Evolutionary conservation across 2,113 vertebrate species (phyloP).

Genomic region (Lamprotornis superbus): DNA sequence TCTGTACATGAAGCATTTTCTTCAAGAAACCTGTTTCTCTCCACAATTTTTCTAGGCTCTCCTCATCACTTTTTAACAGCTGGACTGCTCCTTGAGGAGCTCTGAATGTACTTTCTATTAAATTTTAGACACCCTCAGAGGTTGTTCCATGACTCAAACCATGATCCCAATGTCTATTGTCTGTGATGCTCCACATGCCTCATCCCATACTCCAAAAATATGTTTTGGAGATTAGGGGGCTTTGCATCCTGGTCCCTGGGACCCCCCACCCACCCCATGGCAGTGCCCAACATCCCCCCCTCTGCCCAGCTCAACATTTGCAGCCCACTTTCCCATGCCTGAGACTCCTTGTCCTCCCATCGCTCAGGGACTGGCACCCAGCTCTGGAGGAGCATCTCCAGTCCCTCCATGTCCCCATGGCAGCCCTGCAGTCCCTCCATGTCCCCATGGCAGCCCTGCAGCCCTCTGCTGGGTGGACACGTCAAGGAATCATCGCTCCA

Average conservation of each 20-base stretch:
- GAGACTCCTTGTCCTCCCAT: neutral
- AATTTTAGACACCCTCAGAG: neutral
- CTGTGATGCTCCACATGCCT: neutral
- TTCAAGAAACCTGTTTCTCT: neutral
- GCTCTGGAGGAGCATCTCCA: neutral
- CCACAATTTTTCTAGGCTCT: neutral
- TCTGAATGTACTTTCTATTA: neutral
- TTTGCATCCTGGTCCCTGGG: neutral
- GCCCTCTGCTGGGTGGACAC: neutral
- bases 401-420: neutral
- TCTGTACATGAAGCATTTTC: neutral
- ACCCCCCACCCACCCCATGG: neutral
- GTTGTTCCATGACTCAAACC: neutral
- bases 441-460: neutral
- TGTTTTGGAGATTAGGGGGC: neutral
- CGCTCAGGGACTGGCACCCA: accelerated
- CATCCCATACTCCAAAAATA: neutral
- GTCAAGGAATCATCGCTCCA: accelerated
- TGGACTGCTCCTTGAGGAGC: neutral
- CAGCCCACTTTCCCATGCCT: neutral
- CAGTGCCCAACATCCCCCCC: neutral
- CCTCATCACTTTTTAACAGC: neutral
- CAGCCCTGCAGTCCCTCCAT: neutral
- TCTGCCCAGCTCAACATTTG: neutral
- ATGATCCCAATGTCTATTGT: accelerated